Conservation (phyloP, 2,797 vertebrate genomes). For the Yasuhikotakia modesta region DNA sequence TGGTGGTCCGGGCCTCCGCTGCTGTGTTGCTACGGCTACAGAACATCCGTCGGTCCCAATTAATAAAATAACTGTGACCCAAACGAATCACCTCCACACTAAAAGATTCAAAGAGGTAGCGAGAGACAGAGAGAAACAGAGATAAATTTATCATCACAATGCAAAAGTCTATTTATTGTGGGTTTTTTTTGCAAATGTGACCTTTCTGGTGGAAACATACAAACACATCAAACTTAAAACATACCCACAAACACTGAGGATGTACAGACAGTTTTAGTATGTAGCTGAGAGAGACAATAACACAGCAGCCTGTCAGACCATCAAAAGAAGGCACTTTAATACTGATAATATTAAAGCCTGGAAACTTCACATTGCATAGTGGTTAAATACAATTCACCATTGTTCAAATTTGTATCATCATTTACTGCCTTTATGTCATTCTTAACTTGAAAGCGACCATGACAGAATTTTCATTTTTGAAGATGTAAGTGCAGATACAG, state of each 20-base stretch:
- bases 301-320: background rate
- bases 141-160: background rate
- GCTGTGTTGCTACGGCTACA: slow-evolving; percentile 81
- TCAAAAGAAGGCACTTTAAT: background rate
- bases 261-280: slow-evolving; percentile 11
- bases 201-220: background rate
- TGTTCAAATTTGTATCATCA: background rate
- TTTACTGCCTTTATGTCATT: background rate
- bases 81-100: slow-evolving; percentile 95
- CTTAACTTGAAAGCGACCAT: background rate
- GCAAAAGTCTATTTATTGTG: no score
- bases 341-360: background rate
- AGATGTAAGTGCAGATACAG: background rate
- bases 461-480: no score
- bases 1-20: slow-evolving; percentile 90
- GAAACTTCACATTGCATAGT: background rate
- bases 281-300: slow-evolving; percentile 11
- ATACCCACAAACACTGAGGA: background rate
- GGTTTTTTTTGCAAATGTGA: background rate
- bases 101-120: slow-evolving; percentile 39
- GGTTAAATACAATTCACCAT: no score
- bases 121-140: slow-evolving; percentile 8
- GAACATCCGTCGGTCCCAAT: slow-evolving; percentile 95
- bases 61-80: slow-evolving; percentile 96
- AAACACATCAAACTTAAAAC: background rate